Evolutionary conservation across 2,113 vertebrate genomes (phyloP), one percentile per base, ranked within the genome.

Genomic region (Tor tambroides): DNA sequence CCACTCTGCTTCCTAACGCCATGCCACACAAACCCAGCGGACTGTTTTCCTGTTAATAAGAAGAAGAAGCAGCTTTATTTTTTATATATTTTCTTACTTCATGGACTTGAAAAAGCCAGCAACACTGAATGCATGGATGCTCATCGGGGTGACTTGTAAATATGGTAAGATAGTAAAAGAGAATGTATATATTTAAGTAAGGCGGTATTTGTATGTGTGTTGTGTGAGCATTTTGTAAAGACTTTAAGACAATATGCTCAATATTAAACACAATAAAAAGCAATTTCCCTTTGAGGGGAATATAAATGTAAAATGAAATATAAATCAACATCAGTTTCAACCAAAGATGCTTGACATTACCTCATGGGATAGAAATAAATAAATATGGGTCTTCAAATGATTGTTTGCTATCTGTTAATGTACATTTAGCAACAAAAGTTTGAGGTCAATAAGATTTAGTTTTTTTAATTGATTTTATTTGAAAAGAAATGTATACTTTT

Each of bases 41-140:
- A 23, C 61, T 41, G 9, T 65, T 89, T 84, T 85, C 6, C 89
- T 84, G 85, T 86, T 78, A 19, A 69, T 51, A 84, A 85, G 59
- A 87, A 87, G 38, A 84, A 94, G 88, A 94, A 89, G 86, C 86
- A 41, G 88, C 88, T 94, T 92, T 95, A 94, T 95, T 95, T n/a
- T 95, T 95, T 95, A 90, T 93, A 95, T 92, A 92, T 93, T 94
- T 94, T 94, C 88, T 82, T 90, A 89, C 77, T 81, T 92, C 89
- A 92, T 87, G 92, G 86, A 80, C 88, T 84, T 87, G 91, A 87
- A 91, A 77, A 87, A 84, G n/a, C 56, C 38, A 35, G 51, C 28
- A 32, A 74, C 26, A 67, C 86, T 30, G 49, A 67, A 49, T 32
- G 32, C 32, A 90, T 88, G 38, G 90, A 88, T 92, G 90, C 91